Conservation (phyloP, 2,797 vertebrate genomes). For the Xiphophorus birchmanni region DNA sequence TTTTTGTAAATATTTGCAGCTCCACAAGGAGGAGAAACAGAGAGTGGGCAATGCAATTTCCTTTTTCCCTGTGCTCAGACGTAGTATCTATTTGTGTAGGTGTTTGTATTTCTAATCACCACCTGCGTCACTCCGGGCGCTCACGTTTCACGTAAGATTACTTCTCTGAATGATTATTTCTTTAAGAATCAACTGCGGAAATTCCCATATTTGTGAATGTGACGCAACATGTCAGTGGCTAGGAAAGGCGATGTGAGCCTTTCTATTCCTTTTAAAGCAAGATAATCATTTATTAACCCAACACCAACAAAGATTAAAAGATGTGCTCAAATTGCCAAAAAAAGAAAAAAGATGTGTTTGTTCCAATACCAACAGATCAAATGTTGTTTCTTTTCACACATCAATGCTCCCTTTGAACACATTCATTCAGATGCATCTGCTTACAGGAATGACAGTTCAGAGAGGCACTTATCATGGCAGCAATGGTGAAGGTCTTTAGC, state of each 20-base stretch:
- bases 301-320: neutral
- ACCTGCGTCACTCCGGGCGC: slow-evolving; percentile 60
- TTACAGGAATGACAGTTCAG: slow-evolving; percentile 13
- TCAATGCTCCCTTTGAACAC: neutral
- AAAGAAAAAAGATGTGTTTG: neutral
- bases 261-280: neutral
- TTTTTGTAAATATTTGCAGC: slow-evolving; percentile 47
- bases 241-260: neutral
- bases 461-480: slow-evolving; percentile 19
- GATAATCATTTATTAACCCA: neutral
- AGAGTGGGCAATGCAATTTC: slow-evolving; percentile 70
- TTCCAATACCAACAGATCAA: neutral
- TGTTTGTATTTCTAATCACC: slow-evolving; percentile 58
- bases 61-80: slow-evolving; percentile 61
- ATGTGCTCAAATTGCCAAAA: neutral
- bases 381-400: neutral
- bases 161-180: slow-evolving; percentile 28
- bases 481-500: slow-evolving; percentile 21
- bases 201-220: slow-evolving; percentile 48
- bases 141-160: slow-evolving; percentile 50
- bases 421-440: slow-evolving; percentile 11
- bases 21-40: slow-evolving; percentile 56
- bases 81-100: slow-evolving; percentile 60
- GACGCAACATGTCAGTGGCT: slow-evolving; percentile 9
- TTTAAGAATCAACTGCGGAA: slow-evolving; percentile 28